Evolutionary conservation across 2,888 invertebrate genomes (phyloP).

Genomic region (Omphaloscelis lunosa): DNA sequence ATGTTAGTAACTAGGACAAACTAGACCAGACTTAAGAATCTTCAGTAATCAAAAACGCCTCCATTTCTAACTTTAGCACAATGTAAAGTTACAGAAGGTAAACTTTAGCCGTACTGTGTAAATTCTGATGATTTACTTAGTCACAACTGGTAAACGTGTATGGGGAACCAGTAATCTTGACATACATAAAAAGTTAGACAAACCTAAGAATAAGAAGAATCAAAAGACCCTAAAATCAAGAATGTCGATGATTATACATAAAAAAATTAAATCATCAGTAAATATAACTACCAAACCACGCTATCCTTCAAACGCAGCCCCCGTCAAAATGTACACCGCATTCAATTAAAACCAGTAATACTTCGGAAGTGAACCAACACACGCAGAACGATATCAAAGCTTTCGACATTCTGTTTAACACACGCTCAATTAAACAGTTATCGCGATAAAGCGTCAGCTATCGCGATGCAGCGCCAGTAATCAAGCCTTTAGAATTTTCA

Average conservation of each 20-base stretch:
- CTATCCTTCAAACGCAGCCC: not conserved
- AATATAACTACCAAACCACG: not conserved
- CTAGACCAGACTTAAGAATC: not conserved
- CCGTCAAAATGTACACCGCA: conserved; percentile 24
- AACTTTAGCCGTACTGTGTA: not conserved
- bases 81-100: not conserved
- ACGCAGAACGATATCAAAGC: conserved; percentile 75
- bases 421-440: conserved; percentile 83
- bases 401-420: conserved; percentile 79
- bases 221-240: not conserved
- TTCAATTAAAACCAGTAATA: conserved; percentile 58
- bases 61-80: not conserved
- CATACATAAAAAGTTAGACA: not conserved
- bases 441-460: conserved; percentile 79
- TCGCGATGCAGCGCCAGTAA: conserved; percentile 79
- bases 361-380: conserved; percentile 59
- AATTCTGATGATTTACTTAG: no score
- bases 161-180: no score
- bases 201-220: not conserved
- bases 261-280: not conserved
- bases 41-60: not conserved
- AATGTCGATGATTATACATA: not conserved
- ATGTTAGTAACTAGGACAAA: not conserved
- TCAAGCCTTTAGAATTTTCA: conserved; percentile 81
- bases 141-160: no score